phyloP scores from a whole-genome alignment of 2,113 vertebrate species.

The Eubucco bourcierii region DNA sequence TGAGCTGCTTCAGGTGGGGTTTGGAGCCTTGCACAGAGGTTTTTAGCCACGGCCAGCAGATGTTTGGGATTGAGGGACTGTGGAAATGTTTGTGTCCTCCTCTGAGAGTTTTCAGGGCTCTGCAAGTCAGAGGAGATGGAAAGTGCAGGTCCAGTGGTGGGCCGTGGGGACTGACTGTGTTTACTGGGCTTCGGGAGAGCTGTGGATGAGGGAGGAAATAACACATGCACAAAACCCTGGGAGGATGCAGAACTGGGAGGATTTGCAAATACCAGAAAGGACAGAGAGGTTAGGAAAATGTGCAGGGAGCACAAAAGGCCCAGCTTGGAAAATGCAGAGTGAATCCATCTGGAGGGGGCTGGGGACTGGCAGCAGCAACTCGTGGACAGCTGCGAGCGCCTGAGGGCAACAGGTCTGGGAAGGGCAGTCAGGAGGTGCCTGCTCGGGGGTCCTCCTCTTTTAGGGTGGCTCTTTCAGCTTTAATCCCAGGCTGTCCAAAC shows the following conservation, averaged over 20 bases:
- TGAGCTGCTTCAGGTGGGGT: background rate
- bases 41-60: fast-evolving
- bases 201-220: conserved; percentile 37
- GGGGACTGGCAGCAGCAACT: background rate
- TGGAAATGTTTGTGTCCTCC: background rate
- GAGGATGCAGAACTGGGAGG: conserved; percentile 39
- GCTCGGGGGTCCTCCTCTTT: background rate
- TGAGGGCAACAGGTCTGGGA: fast-evolving
- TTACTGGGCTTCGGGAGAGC: background rate
- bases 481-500: fast-evolving
- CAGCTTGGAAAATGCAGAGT: background rate
- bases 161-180: background rate
- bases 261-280: conserved; percentile 57
- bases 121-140: background rate
- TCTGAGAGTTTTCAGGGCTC: background rate
- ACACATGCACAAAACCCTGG: conserved; percentile 2
- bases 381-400: background rate
- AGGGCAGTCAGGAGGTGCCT: background rate
- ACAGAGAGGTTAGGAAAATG: conserved; percentile 49
- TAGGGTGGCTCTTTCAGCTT: background rate
- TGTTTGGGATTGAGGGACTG: fast-evolving
- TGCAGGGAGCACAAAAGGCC: conserved; percentile 26
- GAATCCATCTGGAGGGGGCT: conserved; percentile 27
- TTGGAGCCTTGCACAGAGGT: background rate
- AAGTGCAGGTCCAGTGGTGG: background rate